A percentile compares a stretch with the other conserved stretches of the same genome.
These are phyloP conservation scores for Bacillus rossius DNA, from an alignment of 1,140 invertebrate genomes.

Conservation along the genomic window DNA sequence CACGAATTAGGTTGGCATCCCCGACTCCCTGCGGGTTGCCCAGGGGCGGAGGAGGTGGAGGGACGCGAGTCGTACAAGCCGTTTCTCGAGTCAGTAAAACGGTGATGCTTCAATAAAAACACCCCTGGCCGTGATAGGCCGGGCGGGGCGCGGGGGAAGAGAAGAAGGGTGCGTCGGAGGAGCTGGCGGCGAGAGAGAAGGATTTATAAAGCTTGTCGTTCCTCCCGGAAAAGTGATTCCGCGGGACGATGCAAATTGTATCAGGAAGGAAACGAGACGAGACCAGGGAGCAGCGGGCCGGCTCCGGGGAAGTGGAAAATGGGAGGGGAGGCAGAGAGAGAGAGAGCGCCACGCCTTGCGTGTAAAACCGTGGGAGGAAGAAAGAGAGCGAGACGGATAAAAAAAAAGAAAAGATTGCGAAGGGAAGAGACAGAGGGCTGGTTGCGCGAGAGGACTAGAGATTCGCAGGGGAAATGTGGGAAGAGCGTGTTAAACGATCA, in stretches of 20 bases:
- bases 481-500: slow-evolving; percentile 3
- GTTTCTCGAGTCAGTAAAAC: slow-evolving; percentile 47
- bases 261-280: slow-evolving; percentile 34
- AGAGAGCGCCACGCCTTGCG: no score
- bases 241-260: slow-evolving; percentile 41
- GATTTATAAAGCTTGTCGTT: background rate
- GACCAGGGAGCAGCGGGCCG: background rate
- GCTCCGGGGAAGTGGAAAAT: no score
- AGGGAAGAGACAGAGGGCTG: no score
- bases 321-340: no score
- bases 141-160: no score
- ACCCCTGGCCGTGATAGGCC: slow-evolving; percentile 4
- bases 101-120: slow-evolving; percentile 45
- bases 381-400: no score
- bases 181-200: background rate
- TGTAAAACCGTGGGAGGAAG: no score
- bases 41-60: background rate
- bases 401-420: no score
- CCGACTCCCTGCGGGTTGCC: background rate
- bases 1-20: slow-evolving; percentile 38
- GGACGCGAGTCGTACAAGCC: slow-evolving; percentile 39
- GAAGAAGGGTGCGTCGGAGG: no score
- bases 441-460: no score
- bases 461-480: no score
- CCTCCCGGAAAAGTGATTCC: slow-evolving; percentile 36